phyloP scores from a whole-genome alignment of 2,888 invertebrate species.

The Saturnia pavonia region DNA sequence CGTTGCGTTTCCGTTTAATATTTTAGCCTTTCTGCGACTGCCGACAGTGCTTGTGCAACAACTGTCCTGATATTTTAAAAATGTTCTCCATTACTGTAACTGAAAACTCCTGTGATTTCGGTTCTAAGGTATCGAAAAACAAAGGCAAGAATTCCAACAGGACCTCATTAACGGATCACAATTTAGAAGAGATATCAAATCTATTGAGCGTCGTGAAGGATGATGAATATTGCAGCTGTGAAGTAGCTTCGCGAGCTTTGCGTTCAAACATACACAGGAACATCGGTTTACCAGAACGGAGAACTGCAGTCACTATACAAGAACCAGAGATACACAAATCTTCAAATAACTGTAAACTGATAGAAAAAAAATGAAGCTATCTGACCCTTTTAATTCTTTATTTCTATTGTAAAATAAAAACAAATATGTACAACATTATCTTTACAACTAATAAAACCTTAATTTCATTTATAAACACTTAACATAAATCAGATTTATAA shows the following conservation, averaged over 20 bases:
- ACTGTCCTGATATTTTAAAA: slow-evolving; percentile 50
- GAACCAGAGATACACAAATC: background rate
- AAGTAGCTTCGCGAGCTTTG: slow-evolving; percentile 47
- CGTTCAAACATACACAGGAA: slow-evolving; percentile 44
- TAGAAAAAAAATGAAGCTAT: slow-evolving; percentile 2
- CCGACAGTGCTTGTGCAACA: slow-evolving; percentile 37
- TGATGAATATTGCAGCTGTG: slow-evolving; percentile 46
- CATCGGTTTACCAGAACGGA: slow-evolving; percentile 30
- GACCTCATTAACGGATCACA: background rate
- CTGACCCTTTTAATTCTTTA: background rate
- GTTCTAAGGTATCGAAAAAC: slow-evolving; percentile 26
- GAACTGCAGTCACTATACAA: background rate
- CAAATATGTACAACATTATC: background rate
- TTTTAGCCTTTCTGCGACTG: slow-evolving; percentile 58
- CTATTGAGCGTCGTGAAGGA: slow-evolving; percentile 39
- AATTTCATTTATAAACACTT: background rate
- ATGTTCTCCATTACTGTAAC: slow-evolving; percentile 41
- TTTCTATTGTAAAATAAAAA: background rate
- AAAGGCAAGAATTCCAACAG: background rate
- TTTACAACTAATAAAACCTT: background rate
- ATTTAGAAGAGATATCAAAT: slow-evolving; percentile 25
- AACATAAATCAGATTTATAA: background rate
- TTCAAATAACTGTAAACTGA: background rate
- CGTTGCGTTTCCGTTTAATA: background rate
- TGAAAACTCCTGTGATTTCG: slow-evolving; percentile 38